Evolutionary conservation across 1,140 invertebrate species (phyloP).

Genomic region (Pteromalus puparum): DNA sequence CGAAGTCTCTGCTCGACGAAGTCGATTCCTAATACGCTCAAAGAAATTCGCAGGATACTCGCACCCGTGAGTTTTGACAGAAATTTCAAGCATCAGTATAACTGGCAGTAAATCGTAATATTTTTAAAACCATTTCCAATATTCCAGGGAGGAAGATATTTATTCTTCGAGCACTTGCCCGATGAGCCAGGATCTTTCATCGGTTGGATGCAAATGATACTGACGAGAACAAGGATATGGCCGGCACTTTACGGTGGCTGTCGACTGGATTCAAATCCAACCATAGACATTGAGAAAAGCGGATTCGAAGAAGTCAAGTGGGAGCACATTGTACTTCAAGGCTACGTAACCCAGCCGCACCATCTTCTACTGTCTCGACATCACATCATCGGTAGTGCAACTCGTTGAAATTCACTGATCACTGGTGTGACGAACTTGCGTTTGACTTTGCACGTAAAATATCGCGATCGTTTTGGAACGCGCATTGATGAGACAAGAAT

Average conservation of each 20-base stretch:
- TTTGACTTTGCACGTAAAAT: no score
- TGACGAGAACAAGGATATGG: slow-evolving; percentile 67
- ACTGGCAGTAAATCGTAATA: neutral
- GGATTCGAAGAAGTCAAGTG: slow-evolving; percentile 63
- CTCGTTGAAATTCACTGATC: slow-evolving; percentile 55
- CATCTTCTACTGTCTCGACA: slow-evolving; percentile 63
- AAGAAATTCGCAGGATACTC: slow-evolving; percentile 66
- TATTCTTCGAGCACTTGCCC: slow-evolving; percentile 69
- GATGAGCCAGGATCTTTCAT: slow-evolving; percentile 61
- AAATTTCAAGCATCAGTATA: neutral
- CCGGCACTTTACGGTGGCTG: slow-evolving; percentile 67
- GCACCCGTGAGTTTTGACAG: slow-evolving; percentile 57
- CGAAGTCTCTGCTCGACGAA: slow-evolving; percentile 67
- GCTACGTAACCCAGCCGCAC: slow-evolving; percentile 63
- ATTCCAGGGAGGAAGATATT: slow-evolving; percentile 64
- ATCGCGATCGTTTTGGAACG: no score
- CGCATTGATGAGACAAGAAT: no score
- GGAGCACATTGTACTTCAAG: slow-evolving; percentile 60
- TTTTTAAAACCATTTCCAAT: neutral
- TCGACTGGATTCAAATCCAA: slow-evolving; percentile 61
- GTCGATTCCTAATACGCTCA: slow-evolving; percentile 61
- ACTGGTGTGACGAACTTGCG: no score
- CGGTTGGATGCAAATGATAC: slow-evolving; percentile 61
- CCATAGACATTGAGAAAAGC: slow-evolving; percentile 60
- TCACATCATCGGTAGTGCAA: slow-evolving; percentile 66